These are phyloP conservation scores for Brienomyrus brachyistius DNA, from an alignment of 2,113 vertebrate genomes.

Conservation along the genomic window DNA sequence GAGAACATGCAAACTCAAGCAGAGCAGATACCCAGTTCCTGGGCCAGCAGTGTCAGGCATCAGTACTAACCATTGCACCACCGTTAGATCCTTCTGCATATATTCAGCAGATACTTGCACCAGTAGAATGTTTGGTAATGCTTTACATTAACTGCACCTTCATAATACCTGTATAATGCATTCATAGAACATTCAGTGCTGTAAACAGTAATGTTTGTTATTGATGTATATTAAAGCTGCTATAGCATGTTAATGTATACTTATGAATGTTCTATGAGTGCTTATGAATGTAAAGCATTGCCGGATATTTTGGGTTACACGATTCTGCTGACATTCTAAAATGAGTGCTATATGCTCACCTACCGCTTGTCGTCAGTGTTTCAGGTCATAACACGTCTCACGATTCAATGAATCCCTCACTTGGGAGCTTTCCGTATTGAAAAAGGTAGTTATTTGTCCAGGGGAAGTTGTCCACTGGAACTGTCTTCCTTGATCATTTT, in stretches of 20 bases:
- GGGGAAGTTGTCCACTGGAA: neutral
- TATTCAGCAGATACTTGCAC: neutral
- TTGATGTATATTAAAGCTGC: neutral
- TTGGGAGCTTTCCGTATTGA: neutral
- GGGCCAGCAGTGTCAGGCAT: neutral
- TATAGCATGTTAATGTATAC: neutral
- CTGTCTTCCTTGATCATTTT: neutral
- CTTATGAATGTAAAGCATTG: neutral
- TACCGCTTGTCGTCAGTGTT: neutral
- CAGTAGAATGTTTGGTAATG: neutral
- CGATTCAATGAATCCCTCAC: neutral
- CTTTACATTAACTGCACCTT: neutral
- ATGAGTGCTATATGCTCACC: neutral
- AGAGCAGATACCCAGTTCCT: neutral
- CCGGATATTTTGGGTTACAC: neutral
- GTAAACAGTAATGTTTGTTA: neutral
- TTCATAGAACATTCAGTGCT: neutral
- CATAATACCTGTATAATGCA: neutral
- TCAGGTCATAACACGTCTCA: neutral
- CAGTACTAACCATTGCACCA: neutral
- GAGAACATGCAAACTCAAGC: neutral
- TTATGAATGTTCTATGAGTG: neutral
- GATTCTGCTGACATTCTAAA: neutral
- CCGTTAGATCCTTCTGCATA: neutral
- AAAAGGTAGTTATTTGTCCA: neutral